These are phyloP conservation scores for Steatocranus sp. DNA, from an alignment of 2,797 vertebrate species.

Conservation along the genomic window DNA sequence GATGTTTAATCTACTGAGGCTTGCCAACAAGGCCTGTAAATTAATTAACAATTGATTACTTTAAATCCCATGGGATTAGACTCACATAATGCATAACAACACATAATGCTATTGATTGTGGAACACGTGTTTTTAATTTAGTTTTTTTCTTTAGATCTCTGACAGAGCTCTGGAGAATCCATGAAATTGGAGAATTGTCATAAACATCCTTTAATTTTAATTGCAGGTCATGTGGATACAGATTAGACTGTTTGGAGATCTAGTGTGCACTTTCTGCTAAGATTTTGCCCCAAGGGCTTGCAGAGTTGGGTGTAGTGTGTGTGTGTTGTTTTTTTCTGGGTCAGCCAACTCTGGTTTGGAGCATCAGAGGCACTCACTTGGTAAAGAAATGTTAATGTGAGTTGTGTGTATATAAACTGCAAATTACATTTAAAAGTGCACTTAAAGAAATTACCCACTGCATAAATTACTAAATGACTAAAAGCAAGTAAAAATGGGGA, in stretches of 20 bases:
- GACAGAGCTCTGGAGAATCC: constrained; percentile 19
- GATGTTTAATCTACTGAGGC: neutral
- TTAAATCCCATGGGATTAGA: constrained; percentile 23
- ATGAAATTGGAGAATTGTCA: constrained; percentile 30
- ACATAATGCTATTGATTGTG: constrained; percentile 20
- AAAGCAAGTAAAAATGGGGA: neutral
- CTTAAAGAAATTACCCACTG: constrained; percentile 4
- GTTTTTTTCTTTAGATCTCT: constrained; percentile 22
- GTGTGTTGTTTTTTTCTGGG: constrained; percentile 15
- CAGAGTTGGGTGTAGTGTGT: neutral
- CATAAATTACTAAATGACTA: neutral
- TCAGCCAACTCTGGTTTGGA: neutral
- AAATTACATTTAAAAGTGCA: constrained; percentile 22
- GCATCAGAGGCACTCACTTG: neutral
- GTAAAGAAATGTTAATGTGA: constrained; percentile 23
- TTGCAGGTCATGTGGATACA: constrained; percentile 43
- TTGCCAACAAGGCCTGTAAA: constrained; percentile 19
- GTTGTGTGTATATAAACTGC: neutral
- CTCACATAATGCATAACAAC: neutral
- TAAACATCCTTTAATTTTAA: constrained; percentile 39
- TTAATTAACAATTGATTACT: constrained; percentile 50
- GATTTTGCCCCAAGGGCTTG: constrained; percentile 25
- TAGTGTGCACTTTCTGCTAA: constrained; percentile 29
- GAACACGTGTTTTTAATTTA: constrained; percentile 32
- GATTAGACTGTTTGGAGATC: constrained; percentile 48